These are phyloP conservation scores for Lasioglossum leucozonium DNA, from an alignment of 2,888 invertebrate species.

Conservation along the genomic window DNA sequence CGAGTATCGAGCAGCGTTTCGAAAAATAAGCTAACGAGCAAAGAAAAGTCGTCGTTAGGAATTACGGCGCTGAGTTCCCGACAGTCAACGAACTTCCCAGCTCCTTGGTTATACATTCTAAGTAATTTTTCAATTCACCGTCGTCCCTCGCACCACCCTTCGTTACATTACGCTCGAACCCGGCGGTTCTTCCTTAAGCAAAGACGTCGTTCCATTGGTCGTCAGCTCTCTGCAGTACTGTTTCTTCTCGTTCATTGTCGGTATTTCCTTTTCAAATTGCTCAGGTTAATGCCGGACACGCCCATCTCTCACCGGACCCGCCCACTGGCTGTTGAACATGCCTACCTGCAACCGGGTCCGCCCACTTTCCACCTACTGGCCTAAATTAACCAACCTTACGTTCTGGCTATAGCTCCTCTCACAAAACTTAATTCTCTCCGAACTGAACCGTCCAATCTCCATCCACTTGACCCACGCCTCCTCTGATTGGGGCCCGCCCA, in stretches of 20 bases:
- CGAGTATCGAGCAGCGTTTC: background rate
- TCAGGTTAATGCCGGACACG: background rate
- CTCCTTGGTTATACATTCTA: background rate
- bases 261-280: background rate
- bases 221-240: background rate
- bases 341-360: background rate
- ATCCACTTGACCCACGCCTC: background rate
- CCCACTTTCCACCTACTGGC: background rate
- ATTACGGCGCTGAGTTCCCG: background rate
- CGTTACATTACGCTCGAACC: background rate
- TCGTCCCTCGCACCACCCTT: background rate
- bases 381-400: background rate
- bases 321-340: background rate
- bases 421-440: background rate
- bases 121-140: background rate
- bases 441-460: background rate
- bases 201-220: background rate
- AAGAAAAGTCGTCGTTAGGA: background rate
- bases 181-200: background rate
- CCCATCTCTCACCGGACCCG: background rate
- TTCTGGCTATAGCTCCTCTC: background rate
- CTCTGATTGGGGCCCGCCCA: background rate
- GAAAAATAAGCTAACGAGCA: constrained; percentile 7
- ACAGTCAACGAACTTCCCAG: background rate
- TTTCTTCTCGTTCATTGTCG: background rate